Conservation (phyloP, 2,797 vertebrate species). For the Girardinus metallicus region DNA sequence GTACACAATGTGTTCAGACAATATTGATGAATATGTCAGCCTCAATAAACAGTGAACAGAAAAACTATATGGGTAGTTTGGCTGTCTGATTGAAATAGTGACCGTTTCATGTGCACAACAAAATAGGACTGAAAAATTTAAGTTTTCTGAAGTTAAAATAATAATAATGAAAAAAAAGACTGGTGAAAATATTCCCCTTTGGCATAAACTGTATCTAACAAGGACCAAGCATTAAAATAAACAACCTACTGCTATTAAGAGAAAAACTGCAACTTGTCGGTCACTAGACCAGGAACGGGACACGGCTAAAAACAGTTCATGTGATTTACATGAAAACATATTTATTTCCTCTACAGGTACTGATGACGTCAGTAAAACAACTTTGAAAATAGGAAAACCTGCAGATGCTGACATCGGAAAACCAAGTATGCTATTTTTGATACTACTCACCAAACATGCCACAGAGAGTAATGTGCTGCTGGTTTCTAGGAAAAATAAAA, state of each 20-base stretch:
- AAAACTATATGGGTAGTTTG: slow-evolving; percentile 45
- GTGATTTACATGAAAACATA: slow-evolving; percentile 55
- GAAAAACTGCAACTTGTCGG: slow-evolving; percentile 44
- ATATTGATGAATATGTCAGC: slow-evolving; percentile 69
- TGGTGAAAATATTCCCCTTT: slow-evolving; percentile 69
- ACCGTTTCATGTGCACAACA: slow-evolving; percentile 46
- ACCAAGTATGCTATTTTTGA: slow-evolving; percentile 19
- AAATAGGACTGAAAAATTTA: slow-evolving; percentile 44
- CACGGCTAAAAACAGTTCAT: slow-evolving; percentile 54
- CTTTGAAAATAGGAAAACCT: slow-evolving; percentile 12
- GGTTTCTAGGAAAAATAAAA: slow-evolving; percentile 45
- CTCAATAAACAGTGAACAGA: slow-evolving; percentile 26
- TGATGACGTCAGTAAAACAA: slow-evolving; percentile 17
- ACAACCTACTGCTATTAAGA: slow-evolving; percentile 70
- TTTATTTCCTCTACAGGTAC: slow-evolving; percentile 47
- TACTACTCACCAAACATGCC: slow-evolving; percentile 18
- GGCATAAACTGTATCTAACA: slow-evolving; percentile 71
- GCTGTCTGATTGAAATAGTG: slow-evolving; percentile 48
- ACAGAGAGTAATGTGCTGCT: slow-evolving; percentile 57
- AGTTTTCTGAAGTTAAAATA: slow-evolving; percentile 64
- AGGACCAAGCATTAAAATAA: slow-evolving; percentile 52
- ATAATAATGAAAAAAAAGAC: slow-evolving; percentile 43
- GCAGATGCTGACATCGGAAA: slow-evolving; percentile 26
- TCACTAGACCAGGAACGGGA: slow-evolving; percentile 38
- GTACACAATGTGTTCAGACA: slow-evolving; percentile 76